phyloP scores from a whole-genome alignment of 2,888 invertebrate species.

The Chaetogeoica ovagalla region DNA sequence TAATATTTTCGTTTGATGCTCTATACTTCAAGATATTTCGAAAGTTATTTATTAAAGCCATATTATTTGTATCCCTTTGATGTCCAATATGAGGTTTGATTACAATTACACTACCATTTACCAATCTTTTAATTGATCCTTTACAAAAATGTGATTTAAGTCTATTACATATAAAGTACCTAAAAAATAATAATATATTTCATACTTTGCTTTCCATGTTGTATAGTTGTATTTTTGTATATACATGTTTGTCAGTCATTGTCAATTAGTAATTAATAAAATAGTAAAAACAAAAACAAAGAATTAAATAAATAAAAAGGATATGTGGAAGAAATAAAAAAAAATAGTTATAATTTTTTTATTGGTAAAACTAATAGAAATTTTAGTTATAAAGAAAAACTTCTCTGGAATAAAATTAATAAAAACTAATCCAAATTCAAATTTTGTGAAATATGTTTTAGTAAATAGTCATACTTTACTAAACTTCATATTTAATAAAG shows the following conservation, averaged over 20 bases:
- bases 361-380: too few species aligned
- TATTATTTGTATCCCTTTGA: neutral
- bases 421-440: too few species aligned
- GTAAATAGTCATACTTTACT: too few species aligned
- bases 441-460: too few species aligned
- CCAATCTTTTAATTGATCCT: conserved; percentile 9
- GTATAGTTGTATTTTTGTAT: neutral
- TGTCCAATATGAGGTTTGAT: neutral
- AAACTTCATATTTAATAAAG: too few species aligned
- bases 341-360: neutral
- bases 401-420: too few species aligned
- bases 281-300: too few species aligned
- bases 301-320: too few species aligned
- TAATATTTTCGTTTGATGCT: neutral
- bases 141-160: neutral
- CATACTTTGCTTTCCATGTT: too few species aligned
- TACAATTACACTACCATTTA: neutral
- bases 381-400: too few species aligned
- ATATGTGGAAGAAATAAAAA: too few species aligned
- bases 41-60: neutral
- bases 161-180: conserved; percentile 16
- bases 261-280: neutral
- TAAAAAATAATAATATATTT: neutral
- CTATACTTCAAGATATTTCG: neutral
- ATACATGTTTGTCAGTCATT: neutral